phyloP scores from a whole-genome alignment of 2,797 vertebrate genomes.

The Discoglossus pictus region DNA sequence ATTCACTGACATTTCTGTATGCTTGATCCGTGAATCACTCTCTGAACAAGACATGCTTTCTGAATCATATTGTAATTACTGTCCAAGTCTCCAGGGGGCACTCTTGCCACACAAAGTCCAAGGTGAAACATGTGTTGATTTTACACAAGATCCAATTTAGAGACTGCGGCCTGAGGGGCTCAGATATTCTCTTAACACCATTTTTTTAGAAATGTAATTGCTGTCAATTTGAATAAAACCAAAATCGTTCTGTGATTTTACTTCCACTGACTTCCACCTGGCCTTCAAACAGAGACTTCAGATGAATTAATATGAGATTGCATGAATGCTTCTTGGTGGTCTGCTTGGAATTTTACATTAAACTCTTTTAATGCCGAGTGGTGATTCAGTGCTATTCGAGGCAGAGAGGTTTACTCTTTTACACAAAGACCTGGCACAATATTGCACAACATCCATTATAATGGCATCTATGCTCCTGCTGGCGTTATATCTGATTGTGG shows the following conservation, averaged over 20 bases:
- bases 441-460: too few relatives aligned
- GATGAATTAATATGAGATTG: too few relatives aligned
- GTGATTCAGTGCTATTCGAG: too few relatives aligned
- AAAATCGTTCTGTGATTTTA: not conserved
- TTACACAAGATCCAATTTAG: not conserved
- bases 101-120: not conserved
- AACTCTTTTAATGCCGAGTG: too few relatives aligned
- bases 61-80: not conserved
- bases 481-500: too few relatives aligned
- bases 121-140: not conserved
- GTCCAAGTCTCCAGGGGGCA: slow-evolving; percentile 45
- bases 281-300: too few relatives aligned
- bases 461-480: too few relatives aligned
- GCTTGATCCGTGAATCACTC: not conserved
- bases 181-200: not conserved
- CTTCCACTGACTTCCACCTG: not conserved
- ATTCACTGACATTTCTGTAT: too few relatives aligned
- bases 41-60: not conserved
- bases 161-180: not conserved
- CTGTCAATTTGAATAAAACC: slow-evolving; percentile 1
- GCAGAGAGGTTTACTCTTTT: too few relatives aligned
- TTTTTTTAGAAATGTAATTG: not conserved
- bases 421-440: too few relatives aligned
- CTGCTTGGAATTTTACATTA: too few relatives aligned
- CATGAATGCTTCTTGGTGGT: too few relatives aligned